Evolutionary conservation across 2,113 vertebrate genomes (phyloP).

Genomic region (Pterocles gutturalis): DNA sequence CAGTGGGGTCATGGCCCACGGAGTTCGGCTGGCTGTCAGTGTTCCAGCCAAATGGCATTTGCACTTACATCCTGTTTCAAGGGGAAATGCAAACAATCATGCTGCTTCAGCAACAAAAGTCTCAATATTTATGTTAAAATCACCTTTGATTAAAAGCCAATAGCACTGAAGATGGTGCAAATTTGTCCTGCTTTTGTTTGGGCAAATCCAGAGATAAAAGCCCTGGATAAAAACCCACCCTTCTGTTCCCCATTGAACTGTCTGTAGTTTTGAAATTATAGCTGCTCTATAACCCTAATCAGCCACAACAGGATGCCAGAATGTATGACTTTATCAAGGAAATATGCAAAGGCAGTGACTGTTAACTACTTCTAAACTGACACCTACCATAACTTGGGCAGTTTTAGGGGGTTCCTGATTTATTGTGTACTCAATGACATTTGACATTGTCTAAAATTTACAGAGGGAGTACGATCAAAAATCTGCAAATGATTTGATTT

Average conservation of each 20-base stretch:
- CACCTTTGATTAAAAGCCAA: constrained; percentile 67
- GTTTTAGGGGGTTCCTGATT: background rate
- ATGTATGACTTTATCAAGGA: background rate
- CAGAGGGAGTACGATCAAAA: background rate
- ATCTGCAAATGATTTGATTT: background rate
- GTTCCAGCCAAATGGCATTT: constrained; percentile 65
- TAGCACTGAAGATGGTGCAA: constrained; percentile 66
- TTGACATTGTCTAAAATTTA: background rate
- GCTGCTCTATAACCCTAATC: background rate
- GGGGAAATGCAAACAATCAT: constrained; percentile 54
- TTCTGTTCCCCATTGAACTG: constrained; percentile 16
- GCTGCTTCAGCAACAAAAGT: constrained; percentile 59
- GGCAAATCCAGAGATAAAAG: constrained; percentile 50
- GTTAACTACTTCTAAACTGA: background rate
- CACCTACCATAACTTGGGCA: background rate
- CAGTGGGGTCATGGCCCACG: constrained; percentile 21
- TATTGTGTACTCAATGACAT: background rate
- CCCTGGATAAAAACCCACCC: background rate
- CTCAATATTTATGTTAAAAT: constrained; percentile 74
- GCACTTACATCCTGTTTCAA: constrained; percentile 67
- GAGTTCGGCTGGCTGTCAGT: constrained; percentile 59
- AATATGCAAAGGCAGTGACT: background rate
- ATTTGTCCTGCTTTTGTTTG: constrained; percentile 48
- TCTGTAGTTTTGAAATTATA: constrained; percentile 15
- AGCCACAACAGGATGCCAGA: background rate